phyloP scores from a whole-genome alignment of 2,888 invertebrate genomes.

The Pherbina coryleti region DNA sequence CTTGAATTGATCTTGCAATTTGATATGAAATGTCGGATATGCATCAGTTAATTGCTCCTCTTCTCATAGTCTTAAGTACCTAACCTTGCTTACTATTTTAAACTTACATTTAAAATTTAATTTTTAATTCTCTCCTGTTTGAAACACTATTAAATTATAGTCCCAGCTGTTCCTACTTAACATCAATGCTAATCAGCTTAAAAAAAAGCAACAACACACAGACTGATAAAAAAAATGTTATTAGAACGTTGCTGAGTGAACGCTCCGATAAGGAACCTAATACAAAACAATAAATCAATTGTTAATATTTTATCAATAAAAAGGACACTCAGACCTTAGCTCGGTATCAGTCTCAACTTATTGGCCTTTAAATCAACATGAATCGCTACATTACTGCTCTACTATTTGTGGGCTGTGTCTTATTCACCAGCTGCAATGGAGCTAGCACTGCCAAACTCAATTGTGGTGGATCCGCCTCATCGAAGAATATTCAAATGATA shows the following conservation, averaged over 20 bases:
- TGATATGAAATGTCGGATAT: too few relatives aligned
- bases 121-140: background rate
- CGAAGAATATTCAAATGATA: conserved; percentile 55
- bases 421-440: conserved; percentile 37
- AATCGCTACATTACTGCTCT: conserved; percentile 45
- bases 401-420: conserved; percentile 42
- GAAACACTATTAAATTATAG: too few relatives aligned
- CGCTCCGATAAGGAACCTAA: background rate
- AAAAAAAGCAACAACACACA: too few relatives aligned
- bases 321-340: background rate
- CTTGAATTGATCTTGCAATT: too few relatives aligned
- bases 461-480: conserved; percentile 57
- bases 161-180: too few relatives aligned
- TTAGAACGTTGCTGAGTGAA: too few relatives aligned
- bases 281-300: background rate
- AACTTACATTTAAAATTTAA: background rate
- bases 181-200: too few relatives aligned
- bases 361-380: background rate
- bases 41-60: too few relatives aligned
- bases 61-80: too few relatives aligned
- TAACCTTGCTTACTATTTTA: too few relatives aligned
- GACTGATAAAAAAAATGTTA: too few relatives aligned
- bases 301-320: background rate
- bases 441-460: conserved; percentile 52
- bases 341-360: too few relatives aligned